Evolutionary conservation across 2,888 invertebrate genomes (phyloP).

Genomic region (Argynnis bischoffii): DNA sequence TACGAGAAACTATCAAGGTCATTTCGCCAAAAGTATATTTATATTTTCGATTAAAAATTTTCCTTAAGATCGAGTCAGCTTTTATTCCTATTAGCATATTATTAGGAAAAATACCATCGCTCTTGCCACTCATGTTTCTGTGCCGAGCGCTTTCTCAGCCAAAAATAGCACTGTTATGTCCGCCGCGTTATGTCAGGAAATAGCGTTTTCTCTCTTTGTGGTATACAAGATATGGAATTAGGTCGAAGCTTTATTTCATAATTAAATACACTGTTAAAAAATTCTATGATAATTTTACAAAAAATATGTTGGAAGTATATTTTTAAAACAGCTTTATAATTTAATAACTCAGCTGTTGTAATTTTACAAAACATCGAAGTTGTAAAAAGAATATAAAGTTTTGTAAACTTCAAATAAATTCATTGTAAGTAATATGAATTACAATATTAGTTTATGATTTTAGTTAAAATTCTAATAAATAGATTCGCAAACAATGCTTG

Average conservation of each 20-base stretch:
- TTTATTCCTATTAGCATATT: neutral
- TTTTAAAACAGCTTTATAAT: too few relatives aligned
- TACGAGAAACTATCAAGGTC: neutral
- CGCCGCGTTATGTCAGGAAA: slow-evolving; percentile 29
- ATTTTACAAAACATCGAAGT: too few relatives aligned
- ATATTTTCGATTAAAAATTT: neutral
- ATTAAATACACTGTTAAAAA: neutral
- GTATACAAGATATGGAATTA: slow-evolving; percentile 3
- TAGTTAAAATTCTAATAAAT: too few relatives aligned
- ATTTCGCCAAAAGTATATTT: neutral
- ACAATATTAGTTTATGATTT: too few relatives aligned
- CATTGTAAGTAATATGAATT: too few relatives aligned
- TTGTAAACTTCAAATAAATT: too few relatives aligned
- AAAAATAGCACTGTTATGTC: slow-evolving; percentile 29
- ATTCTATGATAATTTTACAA: neutral
- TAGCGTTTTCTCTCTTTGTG: slow-evolving; percentile 15
- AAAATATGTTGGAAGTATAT: too few relatives aligned
- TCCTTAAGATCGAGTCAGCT: neutral
- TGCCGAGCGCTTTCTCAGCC: slow-evolving; percentile 30
- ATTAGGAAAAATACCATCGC: neutral
- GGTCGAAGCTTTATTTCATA: neutral
- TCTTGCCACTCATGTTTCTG: slow-evolving; percentile 18
- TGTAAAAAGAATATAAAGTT: too few relatives aligned
- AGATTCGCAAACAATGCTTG: too few relatives aligned
- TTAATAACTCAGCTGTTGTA: too few relatives aligned